These are phyloP conservation scores for Clivina fossor DNA, from an alignment of 2,888 invertebrate genomes.

Conservation along the genomic window DNA sequence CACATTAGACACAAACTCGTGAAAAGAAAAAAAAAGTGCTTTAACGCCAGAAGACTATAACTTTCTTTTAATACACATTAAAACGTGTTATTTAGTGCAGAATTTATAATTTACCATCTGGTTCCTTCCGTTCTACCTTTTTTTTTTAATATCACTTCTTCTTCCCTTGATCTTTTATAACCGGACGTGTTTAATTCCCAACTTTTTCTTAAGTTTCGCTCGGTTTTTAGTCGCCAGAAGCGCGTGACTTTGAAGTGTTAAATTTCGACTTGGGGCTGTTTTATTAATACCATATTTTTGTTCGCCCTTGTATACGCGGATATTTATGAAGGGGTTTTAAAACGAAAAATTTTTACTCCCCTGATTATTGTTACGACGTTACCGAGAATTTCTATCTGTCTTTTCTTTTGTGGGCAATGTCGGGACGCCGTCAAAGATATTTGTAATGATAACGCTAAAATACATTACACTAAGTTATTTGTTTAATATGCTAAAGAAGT, in stretches of 20 bases:
- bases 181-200: conserved; percentile 3
- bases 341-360: conserved; percentile 8
- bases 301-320: conserved; percentile 11
- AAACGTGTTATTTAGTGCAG: conserved; percentile 33
- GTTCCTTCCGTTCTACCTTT: conserved; percentile 10
- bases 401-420: no score
- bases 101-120: conserved; percentile 30
- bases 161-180: not conserved
- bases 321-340: conserved; percentile 16
- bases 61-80: conserved; percentile 34
- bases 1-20: conserved; percentile 26
- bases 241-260: conserved; percentile 19
- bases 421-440: not conserved
- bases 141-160: conserved; percentile 27
- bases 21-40: conserved; percentile 31
- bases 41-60: conserved; percentile 25
- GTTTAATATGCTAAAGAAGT: no score
- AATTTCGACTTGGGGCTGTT: conserved; percentile 11
- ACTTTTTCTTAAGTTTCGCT: conserved; percentile 6
- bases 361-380: conserved; percentile 17
- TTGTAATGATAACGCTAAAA: not conserved
- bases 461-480: no score
- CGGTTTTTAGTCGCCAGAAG: no score
- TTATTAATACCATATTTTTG: conserved; percentile 23
- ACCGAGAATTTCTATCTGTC: no score